These are phyloP conservation scores for Pissodes strobi DNA, from an alignment of 1,140 invertebrate species.

Conservation along the genomic window DNA sequence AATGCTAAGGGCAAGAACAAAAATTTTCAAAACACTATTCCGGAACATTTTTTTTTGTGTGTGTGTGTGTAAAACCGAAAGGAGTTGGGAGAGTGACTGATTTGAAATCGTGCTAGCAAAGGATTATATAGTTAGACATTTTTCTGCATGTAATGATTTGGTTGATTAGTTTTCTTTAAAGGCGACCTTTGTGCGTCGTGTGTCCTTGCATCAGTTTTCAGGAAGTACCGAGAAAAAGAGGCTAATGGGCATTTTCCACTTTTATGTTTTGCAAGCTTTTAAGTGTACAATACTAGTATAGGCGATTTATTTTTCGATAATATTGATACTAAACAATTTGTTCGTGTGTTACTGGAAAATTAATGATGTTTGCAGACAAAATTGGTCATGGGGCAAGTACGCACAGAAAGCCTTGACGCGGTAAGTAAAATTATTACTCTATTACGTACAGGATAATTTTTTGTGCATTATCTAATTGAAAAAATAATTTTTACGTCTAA, in stretches of 20 bases:
- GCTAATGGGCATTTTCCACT: conserved; percentile 33
- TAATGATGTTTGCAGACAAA: not conserved
- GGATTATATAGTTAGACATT: conserved; percentile 33
- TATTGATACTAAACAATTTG: not conserved
- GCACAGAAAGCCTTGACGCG: too few species aligned
- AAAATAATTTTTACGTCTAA: too few species aligned
- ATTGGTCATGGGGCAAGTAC: not conserved
- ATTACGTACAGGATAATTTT: too few species aligned
- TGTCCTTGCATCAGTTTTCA: conserved; percentile 19
- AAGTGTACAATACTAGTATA: not conserved
- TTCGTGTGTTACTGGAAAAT: not conserved
- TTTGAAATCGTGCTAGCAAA: not conserved
- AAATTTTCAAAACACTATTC: not conserved
- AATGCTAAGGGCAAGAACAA: conserved; percentile 4
- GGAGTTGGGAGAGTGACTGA: conserved; percentile 22
- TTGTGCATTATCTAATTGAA: too few species aligned
- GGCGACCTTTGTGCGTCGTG: conserved; percentile 18
- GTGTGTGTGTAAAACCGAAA: conserved; percentile 10
- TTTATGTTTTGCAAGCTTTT: conserved; percentile 11
- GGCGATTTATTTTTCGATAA: not conserved
- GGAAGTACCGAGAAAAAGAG: conserved; percentile 32
- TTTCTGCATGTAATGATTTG: conserved; percentile 36
- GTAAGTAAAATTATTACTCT: too few species aligned
- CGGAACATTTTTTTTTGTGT: conserved; percentile 23
- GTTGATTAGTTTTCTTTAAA: conserved; percentile 27